Evolutionary conservation across 2,888 invertebrate species (phyloP).

Genomic region (Amblyjoppa proteus): DNA sequence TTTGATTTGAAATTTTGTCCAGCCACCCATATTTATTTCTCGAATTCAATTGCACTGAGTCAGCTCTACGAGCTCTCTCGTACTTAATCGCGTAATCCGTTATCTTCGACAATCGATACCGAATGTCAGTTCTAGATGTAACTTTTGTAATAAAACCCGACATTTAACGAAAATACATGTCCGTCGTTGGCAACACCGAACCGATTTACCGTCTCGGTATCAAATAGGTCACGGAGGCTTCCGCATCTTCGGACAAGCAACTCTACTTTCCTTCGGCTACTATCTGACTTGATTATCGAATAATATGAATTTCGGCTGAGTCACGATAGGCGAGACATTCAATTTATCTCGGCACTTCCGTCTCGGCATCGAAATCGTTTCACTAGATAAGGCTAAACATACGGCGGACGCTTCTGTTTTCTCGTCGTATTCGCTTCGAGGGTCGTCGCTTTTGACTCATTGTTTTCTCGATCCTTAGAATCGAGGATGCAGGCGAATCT

Average conservation of each 20-base stretch:
- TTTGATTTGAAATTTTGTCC: too few species aligned
- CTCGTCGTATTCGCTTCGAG: background rate
- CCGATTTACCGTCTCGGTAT: background rate
- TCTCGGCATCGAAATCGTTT: conserved; percentile 38
- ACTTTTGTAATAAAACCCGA: background rate
- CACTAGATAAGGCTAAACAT: conserved; percentile 34
- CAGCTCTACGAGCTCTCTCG: background rate
- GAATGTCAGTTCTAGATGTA: background rate
- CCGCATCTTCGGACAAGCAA: conserved; percentile 2
- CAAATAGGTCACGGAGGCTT: conserved; percentile 10
- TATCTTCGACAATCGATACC: too few species aligned
- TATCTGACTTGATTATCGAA: conserved; percentile 13
- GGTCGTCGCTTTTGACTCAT: background rate
- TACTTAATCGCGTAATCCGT: background rate
- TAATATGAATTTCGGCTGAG: conserved; percentile 2
- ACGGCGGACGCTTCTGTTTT: background rate
- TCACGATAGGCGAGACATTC: background rate
- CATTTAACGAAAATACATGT: background rate
- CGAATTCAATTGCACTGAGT: too few species aligned
- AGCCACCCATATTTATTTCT: too few species aligned
- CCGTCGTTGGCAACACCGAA: background rate
- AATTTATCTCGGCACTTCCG: background rate
- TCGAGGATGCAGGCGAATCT: conserved; percentile 32
- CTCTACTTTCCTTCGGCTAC: background rate
- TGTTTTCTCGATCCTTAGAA: conserved; percentile 9